Percentiles rank a stretch among this genome's conserved stretches.
Evolutionary conservation across 2,113 vertebrate species (phyloP).

Genomic region (Paramormyrops kingsleyae): DNA sequence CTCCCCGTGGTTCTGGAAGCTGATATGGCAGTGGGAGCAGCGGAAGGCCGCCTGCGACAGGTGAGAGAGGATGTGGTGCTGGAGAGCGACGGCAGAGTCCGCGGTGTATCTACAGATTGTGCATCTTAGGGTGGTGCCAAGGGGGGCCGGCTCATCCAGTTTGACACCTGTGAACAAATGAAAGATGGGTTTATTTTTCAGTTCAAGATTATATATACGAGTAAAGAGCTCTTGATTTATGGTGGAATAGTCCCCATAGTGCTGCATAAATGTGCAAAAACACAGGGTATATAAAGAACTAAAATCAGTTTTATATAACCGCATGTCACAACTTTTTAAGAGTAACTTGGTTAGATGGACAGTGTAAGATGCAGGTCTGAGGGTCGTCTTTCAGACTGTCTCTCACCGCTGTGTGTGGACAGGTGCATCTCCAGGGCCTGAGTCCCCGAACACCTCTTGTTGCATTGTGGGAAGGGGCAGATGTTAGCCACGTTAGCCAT

Average conservation of each 20-base stretch:
- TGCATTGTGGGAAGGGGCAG: slow-evolving; percentile 76
- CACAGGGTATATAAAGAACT: not conserved
- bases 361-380: not conserved
- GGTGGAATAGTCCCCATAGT: not conserved
- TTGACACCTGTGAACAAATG: slow-evolving; percentile 66
- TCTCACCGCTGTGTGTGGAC: slow-evolving; percentile 74
- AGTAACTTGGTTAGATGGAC: not conserved
- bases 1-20: slow-evolving; percentile 78
- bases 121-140: slow-evolving; percentile 74
- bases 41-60: slow-evolving; percentile 79
- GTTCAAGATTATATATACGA: not conserved
- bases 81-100: slow-evolving; percentile 74
- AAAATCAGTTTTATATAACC: not conserved
- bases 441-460: slow-evolving; percentile 71
- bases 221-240: not conserved
- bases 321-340: not conserved
- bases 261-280: not conserved
- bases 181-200: slow-evolving; percentile 19
- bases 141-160: slow-evolving; percentile 70
- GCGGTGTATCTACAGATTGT: slow-evolving; percentile 79
- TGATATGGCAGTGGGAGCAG: slow-evolving; percentile 78
- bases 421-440: slow-evolving; percentile 77
- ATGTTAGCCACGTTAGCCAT: slow-evolving; percentile 62
- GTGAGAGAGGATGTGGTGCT: slow-evolving; percentile 82
- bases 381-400: not conserved